phyloP scores from a whole-genome alignment of 2,888 invertebrate species.

The Ephialtes manifestator region DNA sequence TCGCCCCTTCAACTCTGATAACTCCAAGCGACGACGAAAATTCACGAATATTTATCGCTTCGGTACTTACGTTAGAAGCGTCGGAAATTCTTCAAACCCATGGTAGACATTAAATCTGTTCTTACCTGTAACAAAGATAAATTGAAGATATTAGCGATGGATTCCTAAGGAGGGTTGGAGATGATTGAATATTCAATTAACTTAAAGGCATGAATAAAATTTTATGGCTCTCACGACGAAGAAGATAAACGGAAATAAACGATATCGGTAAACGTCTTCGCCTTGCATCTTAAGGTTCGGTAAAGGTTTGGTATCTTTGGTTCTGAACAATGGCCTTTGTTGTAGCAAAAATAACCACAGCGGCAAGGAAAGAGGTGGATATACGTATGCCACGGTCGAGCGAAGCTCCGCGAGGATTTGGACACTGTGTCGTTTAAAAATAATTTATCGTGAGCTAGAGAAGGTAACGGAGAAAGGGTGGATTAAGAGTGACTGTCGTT shows the following conservation, averaged over 20 bases:
- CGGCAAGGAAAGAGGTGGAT: constrained; percentile 35
- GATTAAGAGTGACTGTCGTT: constrained; percentile 69
- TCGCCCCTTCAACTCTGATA: constrained; percentile 17
- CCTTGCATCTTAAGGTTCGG: constrained; percentile 19
- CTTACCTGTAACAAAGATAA: constrained; percentile 72
- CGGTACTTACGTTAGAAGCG: constrained; percentile 64
- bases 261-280: constrained; percentile 25
- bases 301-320: constrained; percentile 24
- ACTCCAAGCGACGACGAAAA: constrained; percentile 20
- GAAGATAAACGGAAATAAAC: constrained; percentile 49
- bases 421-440: constrained; percentile 75
- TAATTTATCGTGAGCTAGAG: constrained; percentile 72
- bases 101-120: constrained; percentile 36
- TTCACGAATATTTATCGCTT: constrained; percentile 57
- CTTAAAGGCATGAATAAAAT: constrained; percentile 23
- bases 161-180: constrained; percentile 7
- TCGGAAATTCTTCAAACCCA: constrained; percentile 35
- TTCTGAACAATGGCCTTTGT: constrained; percentile 73
- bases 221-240: constrained; percentile 13
- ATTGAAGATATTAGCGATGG: constrained; percentile 44
- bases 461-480: constrained; percentile 60
- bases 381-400: constrained; percentile 40
- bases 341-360: constrained; percentile 71
- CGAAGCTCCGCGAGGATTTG: constrained; percentile 59
- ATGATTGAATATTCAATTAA: constrained; percentile 53